Base-by-base conservation (phyloP, 2,113 vertebrate species). In the Halichoeres trimaculatus region DNA sequence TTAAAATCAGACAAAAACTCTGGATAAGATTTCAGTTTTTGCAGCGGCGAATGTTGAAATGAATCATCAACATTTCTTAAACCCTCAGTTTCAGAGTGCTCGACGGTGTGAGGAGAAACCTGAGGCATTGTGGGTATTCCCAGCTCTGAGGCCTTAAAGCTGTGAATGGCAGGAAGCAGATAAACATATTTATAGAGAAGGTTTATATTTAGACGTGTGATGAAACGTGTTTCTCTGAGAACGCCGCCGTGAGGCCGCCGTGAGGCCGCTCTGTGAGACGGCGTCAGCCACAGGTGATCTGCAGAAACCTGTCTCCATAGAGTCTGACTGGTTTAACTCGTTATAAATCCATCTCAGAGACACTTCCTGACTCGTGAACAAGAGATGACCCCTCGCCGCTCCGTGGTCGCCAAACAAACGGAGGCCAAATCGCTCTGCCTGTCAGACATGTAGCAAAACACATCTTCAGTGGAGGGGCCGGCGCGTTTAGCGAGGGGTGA, bases 391-490 rank as follows among this genome's bases (percentile, higher is more conserved):
- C 66, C 81, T 78, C 58, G 76, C 80, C 65, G 69, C 66, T 38
- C 36, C 75, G 74, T 80, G 66, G 59, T 85, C 78, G 63, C 48
- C 48, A 89, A 89, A 85, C 88, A 86, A 89, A 90, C 83, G 74
- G 81, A 87, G 88, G 87, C 85, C 88, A 88, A 93, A 91, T 91
- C 85, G 67, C 87, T 91, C 73, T 59, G 78, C 80, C 88, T 78
- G 81, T 85, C 86, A 90, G 84, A 91, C 89, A 84, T 93, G 88
- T 90, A 89, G 79, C 80, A 90, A 90, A 93, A 92, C 88, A 91
- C 81, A 80, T 81, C 89, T 93, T 89, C 76, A 88, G 77, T 88
- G 34, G 9, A 84, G 78, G 71, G 80, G 80, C 75, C 85, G 72
- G 70, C 51, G 58, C 76, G 86, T 85, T 91, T 92, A 86, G 85